A percentile compares a stretch with the other conserved stretches of the same genome.
Evolutionary conservation across 2,113 vertebrate genomes (phyloP).

Genomic region (Ramphastos sulfuratus): DNA sequence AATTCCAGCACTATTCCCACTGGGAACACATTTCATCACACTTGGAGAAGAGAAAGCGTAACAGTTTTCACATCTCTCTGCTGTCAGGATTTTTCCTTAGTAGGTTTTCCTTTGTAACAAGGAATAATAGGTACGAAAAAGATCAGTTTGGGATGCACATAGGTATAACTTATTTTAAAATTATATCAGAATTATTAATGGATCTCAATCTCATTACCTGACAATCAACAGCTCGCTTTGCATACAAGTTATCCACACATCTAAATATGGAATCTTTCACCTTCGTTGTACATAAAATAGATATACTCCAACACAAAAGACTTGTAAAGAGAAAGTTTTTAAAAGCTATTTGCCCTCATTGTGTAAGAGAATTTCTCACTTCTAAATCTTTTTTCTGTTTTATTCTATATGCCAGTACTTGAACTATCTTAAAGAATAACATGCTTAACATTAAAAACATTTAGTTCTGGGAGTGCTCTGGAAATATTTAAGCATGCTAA

Average conservation of each 20-base stretch:
- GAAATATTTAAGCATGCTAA: neutral
- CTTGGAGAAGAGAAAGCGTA: neutral
- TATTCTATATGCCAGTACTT: neutral
- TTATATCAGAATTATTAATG: conserved; percentile 14
- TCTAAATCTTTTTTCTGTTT: neutral
- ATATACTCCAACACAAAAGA: neutral
- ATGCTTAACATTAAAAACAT: neutral
- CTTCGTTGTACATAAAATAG: neutral
- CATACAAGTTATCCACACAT: neutral
- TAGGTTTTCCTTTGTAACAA: neutral
- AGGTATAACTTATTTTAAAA: neutral
- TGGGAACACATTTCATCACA: neutral
- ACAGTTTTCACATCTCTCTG: neutral
- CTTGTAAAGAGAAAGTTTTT: neutral
- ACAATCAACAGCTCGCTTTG: neutral
- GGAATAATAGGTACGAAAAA: neutral
- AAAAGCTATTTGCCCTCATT: neutral
- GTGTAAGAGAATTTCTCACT: neutral
- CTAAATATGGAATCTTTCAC: neutral
- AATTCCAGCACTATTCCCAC: neutral
- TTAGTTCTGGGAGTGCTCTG: neutral
- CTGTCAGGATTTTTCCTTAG: neutral
- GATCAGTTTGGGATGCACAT: neutral
- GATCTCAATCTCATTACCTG: neutral
- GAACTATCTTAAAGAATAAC: neutral